Conservation (phyloP, 2,888 invertebrate species). For the Coleophora flavipennella region DNA sequence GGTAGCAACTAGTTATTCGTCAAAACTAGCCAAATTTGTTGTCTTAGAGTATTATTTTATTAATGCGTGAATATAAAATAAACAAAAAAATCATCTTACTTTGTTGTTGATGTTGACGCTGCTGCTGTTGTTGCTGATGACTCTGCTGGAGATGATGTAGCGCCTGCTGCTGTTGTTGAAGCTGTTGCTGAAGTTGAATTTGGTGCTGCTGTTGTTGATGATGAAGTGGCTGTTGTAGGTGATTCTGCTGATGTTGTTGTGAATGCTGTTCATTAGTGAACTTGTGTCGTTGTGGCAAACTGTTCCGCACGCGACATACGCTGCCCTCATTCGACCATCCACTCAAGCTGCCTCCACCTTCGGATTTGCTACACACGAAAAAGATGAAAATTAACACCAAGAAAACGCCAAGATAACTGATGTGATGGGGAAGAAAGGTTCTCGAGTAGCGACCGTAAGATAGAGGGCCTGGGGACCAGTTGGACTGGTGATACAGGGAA, state of each 20-base stretch:
- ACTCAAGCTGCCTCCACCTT: constrained; percentile 56
- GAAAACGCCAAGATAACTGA: no score
- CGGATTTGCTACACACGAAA: constrained; percentile 44
- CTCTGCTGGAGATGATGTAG: constrained; percentile 19
- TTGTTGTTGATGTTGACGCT: constrained; percentile 11
- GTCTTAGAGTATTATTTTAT: no score
- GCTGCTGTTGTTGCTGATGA: constrained; percentile 15
- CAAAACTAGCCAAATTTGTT: no score
- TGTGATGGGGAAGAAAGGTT: no score
- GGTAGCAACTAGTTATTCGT: no score
- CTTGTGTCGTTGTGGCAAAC: constrained; percentile 56
- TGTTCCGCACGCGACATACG: constrained; percentile 57
- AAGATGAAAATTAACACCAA: no score
- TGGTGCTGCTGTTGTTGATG: constrained; percentile 22
- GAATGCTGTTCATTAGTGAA: constrained; percentile 58
- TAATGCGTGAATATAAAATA: no score
- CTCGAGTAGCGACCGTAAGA: no score
- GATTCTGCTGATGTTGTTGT: constrained; percentile 31
- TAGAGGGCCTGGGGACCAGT: no score
- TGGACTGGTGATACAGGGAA: no score
- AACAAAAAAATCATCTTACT: constrained; percentile 17
- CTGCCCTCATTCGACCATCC: constrained; percentile 64
- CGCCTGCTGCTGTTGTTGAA: constrained; percentile 19
- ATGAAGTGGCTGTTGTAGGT: constrained; percentile 25
- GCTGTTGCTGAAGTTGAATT: constrained; percentile 18